These are phyloP conservation scores for Caretta caretta DNA, from an alignment of 2,113 vertebrate genomes.

Conservation along the genomic window DNA sequence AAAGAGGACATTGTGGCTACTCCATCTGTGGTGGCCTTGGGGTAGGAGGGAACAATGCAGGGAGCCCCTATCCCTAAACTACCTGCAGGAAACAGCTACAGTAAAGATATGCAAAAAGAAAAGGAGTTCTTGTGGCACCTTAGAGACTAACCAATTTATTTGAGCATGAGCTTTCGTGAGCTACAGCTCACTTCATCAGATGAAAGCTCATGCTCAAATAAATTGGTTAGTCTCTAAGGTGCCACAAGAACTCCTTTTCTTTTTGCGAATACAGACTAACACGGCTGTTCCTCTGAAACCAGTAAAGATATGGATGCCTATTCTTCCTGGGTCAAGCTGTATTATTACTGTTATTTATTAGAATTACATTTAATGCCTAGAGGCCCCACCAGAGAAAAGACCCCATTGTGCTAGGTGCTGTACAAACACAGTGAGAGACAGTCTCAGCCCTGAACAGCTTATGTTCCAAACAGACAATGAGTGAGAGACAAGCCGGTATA, in stretches of 20 bases:
- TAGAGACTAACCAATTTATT: too few relatives aligned
- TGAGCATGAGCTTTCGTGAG: too few relatives aligned
- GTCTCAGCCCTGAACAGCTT: not conserved
- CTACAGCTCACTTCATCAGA: too few relatives aligned
- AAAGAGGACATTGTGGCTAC: not conserved
- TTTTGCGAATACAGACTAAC: too few relatives aligned
- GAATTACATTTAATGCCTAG: not conserved
- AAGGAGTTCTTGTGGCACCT: too few relatives aligned
- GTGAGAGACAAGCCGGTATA: not conserved
- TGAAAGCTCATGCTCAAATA: too few relatives aligned
- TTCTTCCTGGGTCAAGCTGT: not conserved
- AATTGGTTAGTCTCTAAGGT: too few relatives aligned
- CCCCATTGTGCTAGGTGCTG: not conserved
- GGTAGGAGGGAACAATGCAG: not conserved
- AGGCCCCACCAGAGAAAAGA: not conserved
- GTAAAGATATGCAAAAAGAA: not conserved
- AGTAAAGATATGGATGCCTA: not conserved
- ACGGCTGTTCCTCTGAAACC: too few relatives aligned
- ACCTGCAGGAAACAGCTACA: not conserved
- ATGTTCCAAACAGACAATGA: not conserved
- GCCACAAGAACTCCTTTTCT: too few relatives aligned
- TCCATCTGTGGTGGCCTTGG: not conserved
- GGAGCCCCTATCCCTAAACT: not conserved
- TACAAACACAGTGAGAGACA: not conserved
- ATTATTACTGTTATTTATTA: not conserved